Base-by-base conservation (phyloP, 2,888 invertebrate species). In the Tachina lurida region DNA sequence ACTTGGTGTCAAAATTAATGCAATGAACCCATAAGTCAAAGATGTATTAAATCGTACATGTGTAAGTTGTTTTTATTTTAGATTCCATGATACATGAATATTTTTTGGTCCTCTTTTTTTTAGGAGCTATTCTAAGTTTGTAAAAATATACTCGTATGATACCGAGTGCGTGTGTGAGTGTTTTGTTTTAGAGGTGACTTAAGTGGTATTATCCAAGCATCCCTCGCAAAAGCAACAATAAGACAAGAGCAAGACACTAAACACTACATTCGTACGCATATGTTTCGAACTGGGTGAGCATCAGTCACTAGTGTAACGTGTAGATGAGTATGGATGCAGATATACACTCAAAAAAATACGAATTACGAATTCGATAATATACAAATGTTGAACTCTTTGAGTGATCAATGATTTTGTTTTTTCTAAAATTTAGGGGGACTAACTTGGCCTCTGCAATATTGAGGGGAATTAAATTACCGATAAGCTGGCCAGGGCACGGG, bases 1-100 rank as follows among this genome's bases (percentile, higher is more conserved):
- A 43, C 63, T 47, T 71, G 19, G 22, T 73, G 60, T 76, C 73
- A 54, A 76, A 70, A 73, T 80, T 73, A 83, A 83, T 87, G 87
- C 88, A 91, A 89, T 90, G 91, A 91, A 91, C 91, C 89, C 91
- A 91, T 91, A 91, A 91, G 91, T 91, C 91, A 91, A 91, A 91
- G 73, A 71, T 54, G 78, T 75, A 79, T 86, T 89, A 88, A 90
- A 79, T 77, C 19, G 75, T 74, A 82, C 78, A 82, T 76, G 58
- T 79, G 71, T 73, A 60, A 67, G 54, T 67, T 68, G 49, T 83
- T 79, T 73, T 79, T 76, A 80, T 86, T 86, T 73, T 79, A 80
- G 79, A 76, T 83, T 78, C 45, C 75, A 75, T 75, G 60, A 60
- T 54, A 78, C 63, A 56, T 67, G 62, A 45, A 39, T 54, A 60